Conservation (phyloP, 1,140 invertebrate species). For the Habropoda laboriosa region DNA sequence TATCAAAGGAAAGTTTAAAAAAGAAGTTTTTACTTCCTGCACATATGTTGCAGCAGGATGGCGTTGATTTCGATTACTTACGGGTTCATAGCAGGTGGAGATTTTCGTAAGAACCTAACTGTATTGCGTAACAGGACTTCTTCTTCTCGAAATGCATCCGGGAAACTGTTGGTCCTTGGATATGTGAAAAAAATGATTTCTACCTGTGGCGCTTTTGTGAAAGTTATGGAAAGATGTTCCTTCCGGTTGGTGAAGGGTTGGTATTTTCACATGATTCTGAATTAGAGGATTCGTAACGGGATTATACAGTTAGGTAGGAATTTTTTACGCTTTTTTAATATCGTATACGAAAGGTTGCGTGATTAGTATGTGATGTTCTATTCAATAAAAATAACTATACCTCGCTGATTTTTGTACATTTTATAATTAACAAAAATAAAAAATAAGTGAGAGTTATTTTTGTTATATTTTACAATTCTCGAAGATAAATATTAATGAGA, state of each 20-base stretch:
- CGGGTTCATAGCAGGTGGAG: slow-evolving; percentile 35
- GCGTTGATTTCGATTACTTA: slow-evolving; percentile 3
- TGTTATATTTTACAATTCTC: too few relatives aligned
- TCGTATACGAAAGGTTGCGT: too few relatives aligned
- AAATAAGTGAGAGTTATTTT: too few relatives aligned
- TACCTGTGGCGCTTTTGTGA: background rate
- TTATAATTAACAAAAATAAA: too few relatives aligned
- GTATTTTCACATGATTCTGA: background rate
- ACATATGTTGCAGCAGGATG: background rate
- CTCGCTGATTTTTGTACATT: too few relatives aligned
- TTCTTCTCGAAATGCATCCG: background rate
- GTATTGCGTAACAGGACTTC: slow-evolving; percentile 50
- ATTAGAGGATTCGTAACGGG: background rate
- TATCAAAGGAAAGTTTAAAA: background rate
- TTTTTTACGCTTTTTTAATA: too few relatives aligned
- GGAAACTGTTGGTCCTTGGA: background rate
- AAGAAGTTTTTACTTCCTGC: background rate
- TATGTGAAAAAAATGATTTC: background rate
- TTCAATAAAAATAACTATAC: too few relatives aligned
- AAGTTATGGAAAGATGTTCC: background rate
- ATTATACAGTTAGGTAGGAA: too few relatives aligned
- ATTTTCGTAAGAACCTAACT: slow-evolving; percentile 35
- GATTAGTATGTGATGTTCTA: too few relatives aligned
- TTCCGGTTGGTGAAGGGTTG: background rate
- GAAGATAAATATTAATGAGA: too few relatives aligned